These are phyloP conservation scores for Acromyrmex charruanus DNA, from an alignment of 1,140 invertebrate species.

Conservation along the genomic window DNA sequence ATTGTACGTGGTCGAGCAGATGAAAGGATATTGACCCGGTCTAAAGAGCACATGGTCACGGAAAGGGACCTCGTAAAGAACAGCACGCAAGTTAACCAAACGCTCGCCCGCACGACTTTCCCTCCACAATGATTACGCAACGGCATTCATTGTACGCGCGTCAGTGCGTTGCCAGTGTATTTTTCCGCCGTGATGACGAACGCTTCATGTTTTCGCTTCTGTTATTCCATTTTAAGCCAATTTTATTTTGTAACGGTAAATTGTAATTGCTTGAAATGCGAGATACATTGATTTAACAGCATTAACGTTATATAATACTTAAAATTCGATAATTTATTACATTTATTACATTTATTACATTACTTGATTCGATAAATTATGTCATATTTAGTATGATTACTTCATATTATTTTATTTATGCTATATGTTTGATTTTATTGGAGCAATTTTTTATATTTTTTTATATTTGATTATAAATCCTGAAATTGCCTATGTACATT, in stretches of 20 bases:
- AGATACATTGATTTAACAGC: background rate
- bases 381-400: background rate
- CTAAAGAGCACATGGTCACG: conserved; percentile 76
- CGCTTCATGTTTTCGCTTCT: conserved; percentile 18
- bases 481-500: background rate
- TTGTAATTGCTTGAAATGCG: conserved; percentile 1
- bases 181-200: conserved; percentile 37
- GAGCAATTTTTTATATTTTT: background rate
- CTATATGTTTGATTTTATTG: background rate
- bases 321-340: background rate
- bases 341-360: too few species aligned
- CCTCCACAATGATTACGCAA: conserved; percentile 70
- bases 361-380: background rate
- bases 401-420: background rate
- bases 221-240: background rate
- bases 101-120: conserved; percentile 69
- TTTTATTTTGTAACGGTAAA: conserved; percentile 19
- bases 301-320: background rate
- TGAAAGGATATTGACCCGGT: conserved; percentile 76
- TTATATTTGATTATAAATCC: background rate
- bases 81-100: conserved; percentile 71
- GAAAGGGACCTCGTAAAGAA: conserved; percentile 74
- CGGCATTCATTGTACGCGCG: conserved; percentile 68
- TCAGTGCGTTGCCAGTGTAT: conserved; percentile 47
- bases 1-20: conserved; percentile 69